Percentiles rank a stretch among this genome's conserved stretches.
These are phyloP conservation scores for Amphiprion ocellaris DNA, from an alignment of 2,113 vertebrate species.

Conservation along the genomic window DNA sequence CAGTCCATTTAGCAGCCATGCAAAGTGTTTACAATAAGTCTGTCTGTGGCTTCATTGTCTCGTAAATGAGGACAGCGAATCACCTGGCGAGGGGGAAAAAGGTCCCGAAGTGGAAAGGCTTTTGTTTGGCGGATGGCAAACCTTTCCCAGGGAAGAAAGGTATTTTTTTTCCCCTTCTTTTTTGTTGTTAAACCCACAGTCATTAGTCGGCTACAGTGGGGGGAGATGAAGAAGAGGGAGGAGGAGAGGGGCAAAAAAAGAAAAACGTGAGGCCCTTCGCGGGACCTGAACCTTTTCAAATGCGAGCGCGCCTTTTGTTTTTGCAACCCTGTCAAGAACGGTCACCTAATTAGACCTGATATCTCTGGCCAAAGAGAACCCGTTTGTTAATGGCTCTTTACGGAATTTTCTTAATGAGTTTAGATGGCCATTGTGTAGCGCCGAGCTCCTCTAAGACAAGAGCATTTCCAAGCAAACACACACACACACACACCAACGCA, in stretches of 20 bases:
- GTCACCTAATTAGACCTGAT: slow-evolving; percentile 99
- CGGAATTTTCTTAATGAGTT: slow-evolving; percentile 98
- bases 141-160: slow-evolving; percentile 76
- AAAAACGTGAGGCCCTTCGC: slow-evolving; percentile 89
- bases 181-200: slow-evolving; percentile 89
- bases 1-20: slow-evolving; percentile 72
- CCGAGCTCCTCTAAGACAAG: slow-evolving; percentile 90
- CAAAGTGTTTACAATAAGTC: slow-evolving; percentile 87
- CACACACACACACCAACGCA: slow-evolving; percentile 21
- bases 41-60: slow-evolving; percentile 82
- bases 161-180: slow-evolving; percentile 56
- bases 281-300: slow-evolving; percentile 94
- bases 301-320: slow-evolving; percentile 93
- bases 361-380: slow-evolving; percentile 91
- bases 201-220: slow-evolving; percentile 84
- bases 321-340: slow-evolving; percentile 93
- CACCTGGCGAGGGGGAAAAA: slow-evolving; percentile 92
- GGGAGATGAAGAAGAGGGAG: slow-evolving; percentile 69
- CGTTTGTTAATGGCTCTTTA: slow-evolving; percentile 94
- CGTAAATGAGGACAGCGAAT: slow-evolving; percentile 85
- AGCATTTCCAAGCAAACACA: slow-evolving; percentile 65
- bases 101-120: slow-evolving; percentile 90
- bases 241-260: neutral
- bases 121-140: slow-evolving; percentile 85
- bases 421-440: slow-evolving; percentile 92